A percentile compares a stretch with the other conserved stretches of the same genome.
These are phyloP conservation scores for Octomys mimax DNA, from an alignment of 2,797 vertebrate species.

Conservation along the genomic window DNA sequence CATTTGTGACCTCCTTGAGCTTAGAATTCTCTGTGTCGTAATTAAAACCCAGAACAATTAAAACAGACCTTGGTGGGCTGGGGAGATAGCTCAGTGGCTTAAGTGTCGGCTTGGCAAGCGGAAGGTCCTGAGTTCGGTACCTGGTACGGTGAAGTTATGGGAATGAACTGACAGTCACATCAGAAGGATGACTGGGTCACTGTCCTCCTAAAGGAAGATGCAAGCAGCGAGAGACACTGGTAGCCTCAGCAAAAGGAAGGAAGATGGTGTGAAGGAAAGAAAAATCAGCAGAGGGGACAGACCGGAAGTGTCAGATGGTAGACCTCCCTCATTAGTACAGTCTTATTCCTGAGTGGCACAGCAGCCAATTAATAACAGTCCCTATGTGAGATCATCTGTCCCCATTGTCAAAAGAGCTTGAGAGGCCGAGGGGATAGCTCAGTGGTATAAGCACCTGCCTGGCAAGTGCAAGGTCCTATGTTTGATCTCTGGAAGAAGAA, in stretches of 20 bases:
- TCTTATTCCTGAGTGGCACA: neutral
- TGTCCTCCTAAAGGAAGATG: neutral
- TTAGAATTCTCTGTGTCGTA: neutral
- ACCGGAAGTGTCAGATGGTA: accelerated
- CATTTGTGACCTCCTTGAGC: neutral
- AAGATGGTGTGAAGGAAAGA: no score
- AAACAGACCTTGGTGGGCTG: neutral
- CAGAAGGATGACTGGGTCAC: neutral
- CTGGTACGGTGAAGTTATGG: neutral
- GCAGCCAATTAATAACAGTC: neutral
- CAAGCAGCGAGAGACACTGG: neutral
- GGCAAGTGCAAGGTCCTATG: no score
- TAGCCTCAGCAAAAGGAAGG: neutral
- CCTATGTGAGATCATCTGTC: neutral
- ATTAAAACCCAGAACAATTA: neutral
- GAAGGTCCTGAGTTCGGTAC: no score
- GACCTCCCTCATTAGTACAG: accelerated
- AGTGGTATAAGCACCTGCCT: no score
- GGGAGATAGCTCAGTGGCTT: no score
- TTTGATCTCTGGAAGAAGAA: no score
- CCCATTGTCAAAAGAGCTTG: neutral
- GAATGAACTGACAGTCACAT: neutral
- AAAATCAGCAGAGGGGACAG: neutral
- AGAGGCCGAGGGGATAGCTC: neutral
- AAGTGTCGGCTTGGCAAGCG: no score